phyloP scores from a whole-genome alignment of 2,113 vertebrate genomes.

The Scomber scombrus region DNA sequence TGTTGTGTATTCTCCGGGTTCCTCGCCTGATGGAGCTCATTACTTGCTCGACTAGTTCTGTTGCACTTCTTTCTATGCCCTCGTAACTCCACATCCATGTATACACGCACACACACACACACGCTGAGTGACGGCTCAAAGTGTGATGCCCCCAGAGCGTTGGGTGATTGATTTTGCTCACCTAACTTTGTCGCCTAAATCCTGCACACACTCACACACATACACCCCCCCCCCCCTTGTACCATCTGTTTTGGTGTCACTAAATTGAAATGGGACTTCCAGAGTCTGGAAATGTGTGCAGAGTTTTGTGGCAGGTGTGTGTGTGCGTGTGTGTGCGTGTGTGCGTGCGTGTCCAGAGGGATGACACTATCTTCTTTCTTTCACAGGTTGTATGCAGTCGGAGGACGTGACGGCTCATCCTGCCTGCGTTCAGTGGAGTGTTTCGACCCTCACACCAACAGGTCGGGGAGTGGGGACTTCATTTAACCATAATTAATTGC shows the following conservation, averaged over 20 bases:
- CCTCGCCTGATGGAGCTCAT: slow-evolving; percentile 72
- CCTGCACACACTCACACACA: slow-evolving; percentile 24
- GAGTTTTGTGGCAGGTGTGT: background rate
- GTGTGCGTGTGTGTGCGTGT: background rate
- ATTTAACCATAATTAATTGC: slow-evolving; percentile 47
- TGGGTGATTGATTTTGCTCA: slow-evolving; percentile 57
- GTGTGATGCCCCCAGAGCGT: slow-evolving; percentile 46
- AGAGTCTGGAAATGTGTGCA: slow-evolving; percentile 14
- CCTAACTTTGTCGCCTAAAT: slow-evolving; percentile 32
- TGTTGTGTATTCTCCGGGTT: slow-evolving; percentile 58
- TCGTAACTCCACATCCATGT: slow-evolving; percentile 24
- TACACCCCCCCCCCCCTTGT: background rate
- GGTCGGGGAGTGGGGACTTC: slow-evolving; percentile 73
- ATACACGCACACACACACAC: background rate
- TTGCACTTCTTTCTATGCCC: slow-evolving; percentile 38
- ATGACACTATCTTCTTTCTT: slow-evolving; percentile 37
- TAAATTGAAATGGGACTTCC: slow-evolving; percentile 48
- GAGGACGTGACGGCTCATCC: slow-evolving; percentile 96
- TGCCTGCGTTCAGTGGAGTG: slow-evolving; percentile 98
- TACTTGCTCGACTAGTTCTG: slow-evolving; percentile 68
- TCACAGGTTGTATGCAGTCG: slow-evolving; percentile 95
- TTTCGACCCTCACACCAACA: slow-evolving; percentile 99
- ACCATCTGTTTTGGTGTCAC: slow-evolving; percentile 60
- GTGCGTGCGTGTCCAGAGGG: slow-evolving; percentile 18
- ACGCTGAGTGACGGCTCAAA: slow-evolving; percentile 20